Base-by-base conservation (phyloP, 2,888 invertebrate genomes). In the Dicranocentrus wangi region DNA sequence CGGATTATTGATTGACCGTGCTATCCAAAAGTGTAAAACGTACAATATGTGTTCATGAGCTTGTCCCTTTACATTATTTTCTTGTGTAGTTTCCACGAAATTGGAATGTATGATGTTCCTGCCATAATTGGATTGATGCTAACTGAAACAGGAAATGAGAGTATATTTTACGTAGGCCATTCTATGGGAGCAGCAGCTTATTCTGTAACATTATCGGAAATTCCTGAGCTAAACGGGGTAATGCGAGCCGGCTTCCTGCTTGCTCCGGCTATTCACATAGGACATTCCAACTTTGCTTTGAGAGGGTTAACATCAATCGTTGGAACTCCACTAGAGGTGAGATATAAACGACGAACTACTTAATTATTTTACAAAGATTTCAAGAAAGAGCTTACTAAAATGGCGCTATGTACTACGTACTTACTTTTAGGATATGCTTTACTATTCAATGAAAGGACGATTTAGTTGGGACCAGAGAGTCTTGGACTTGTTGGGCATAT, bases 181-280 rank as follows among this genome's bases (percentile, higher is more conserved):
- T 72, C 72, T 0, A 68, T 80, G 80, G 80, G 80, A 15, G 60
- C 72, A 1, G 73, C 66, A 1, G n/a, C 39, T 1, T 68, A 72
- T 15, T 68, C 70, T 21, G 39, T 73, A 0, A 25, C 55, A 3
- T 23, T 73, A 0, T 72, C 72, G 3, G 63, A 65, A 19, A 27
- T 58, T n/a, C 66, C 72, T 1, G 60, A 72, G 25, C 27, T 58
- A 8, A 80, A 80, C n/a, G 23, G 42, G 0, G 73, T 42, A 51
- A 47, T 80, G 10, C n/a, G 7, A 1, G 60, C 43, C 5, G 80
- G 32, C 3, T 43, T 72, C 17, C 10, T 71, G 27, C 43, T 79
- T 1, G 17, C 71, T 58, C 79, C 79, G 15, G 58, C 32, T 8
- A 66, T 51, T 15, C 69, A 25, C 42, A 17, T 27, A 7, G 76